Evolutionary conservation across 2,797 vertebrate genomes (phyloP).

Genomic region (Scolopax bukidnonensis): DNA sequence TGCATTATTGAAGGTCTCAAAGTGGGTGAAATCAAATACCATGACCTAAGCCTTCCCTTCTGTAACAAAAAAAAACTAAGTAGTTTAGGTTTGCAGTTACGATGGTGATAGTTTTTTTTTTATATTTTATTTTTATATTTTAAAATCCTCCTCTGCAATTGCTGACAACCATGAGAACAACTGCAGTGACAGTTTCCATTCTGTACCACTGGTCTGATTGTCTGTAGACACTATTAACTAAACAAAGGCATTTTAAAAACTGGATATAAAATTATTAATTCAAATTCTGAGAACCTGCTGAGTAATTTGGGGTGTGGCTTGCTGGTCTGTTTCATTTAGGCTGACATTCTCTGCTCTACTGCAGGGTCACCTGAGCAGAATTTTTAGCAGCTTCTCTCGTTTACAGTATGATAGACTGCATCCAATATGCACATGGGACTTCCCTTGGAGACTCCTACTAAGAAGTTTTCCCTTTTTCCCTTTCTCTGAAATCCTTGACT

Average conservation of each 20-base stretch:
- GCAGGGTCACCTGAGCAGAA: constrained; percentile 72
- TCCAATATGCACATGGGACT: not conserved
- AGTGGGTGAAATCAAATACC: not conserved
- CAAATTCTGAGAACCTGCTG: not conserved
- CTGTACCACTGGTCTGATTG: not conserved
- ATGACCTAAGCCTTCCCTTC: not conserved
- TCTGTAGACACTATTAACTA: not conserved
- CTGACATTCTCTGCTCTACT: constrained; percentile 27
- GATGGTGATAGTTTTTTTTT: not conserved
- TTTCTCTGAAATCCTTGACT: not conserved
- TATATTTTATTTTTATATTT: not conserved
- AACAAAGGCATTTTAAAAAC: constrained; percentile 4
- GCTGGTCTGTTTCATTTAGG: constrained; percentile 2
- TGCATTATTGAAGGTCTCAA: not conserved
- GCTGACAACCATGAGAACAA: not conserved
- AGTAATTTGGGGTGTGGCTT: constrained; percentile 26
- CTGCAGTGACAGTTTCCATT: not conserved
- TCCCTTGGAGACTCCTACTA: not conserved
- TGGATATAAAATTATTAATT: not conserved
- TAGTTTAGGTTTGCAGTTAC: not conserved
- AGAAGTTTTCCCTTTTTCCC: not conserved
- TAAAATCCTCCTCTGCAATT: not conserved
- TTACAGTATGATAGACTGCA: not conserved
- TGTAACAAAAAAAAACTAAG: not conserved
- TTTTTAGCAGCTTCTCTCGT: constrained; percentile 76